Conservation (phyloP, 1,140 invertebrate species). For the Ips typographus region DNA sequence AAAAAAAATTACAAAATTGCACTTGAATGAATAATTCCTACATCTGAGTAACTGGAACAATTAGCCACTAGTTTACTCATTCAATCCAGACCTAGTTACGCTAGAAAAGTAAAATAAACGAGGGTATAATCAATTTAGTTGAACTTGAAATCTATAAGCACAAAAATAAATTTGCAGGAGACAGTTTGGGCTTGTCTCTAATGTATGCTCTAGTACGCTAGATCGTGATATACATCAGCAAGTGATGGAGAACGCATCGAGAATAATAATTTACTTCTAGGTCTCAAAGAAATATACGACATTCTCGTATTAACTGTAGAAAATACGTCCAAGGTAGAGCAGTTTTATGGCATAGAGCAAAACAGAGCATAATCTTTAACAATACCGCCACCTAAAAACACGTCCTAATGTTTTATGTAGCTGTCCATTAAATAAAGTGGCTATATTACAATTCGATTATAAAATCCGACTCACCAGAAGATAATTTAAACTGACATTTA, state of each 20-base stretch:
- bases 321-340: background rate
- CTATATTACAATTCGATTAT: background rate
- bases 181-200: constrained; percentile 14
- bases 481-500: constrained; percentile 14
- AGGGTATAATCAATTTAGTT: background rate
- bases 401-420: no score
- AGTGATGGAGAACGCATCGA: constrained; percentile 9
- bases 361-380: no score
- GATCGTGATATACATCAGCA: constrained; percentile 23
- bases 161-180: constrained; percentile 13
- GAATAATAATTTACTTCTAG: constrained; percentile 20
- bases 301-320: background rate
- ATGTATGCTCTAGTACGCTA: constrained; percentile 19
- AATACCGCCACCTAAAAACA: no score
- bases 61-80: no score
- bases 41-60: no score
- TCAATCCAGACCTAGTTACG: no score
- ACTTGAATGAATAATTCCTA: no score
- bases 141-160: constrained; percentile 8
- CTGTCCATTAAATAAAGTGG: no score
- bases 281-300: constrained; percentile 13
- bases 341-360: no score
- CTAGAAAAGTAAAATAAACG: no score
- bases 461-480: constrained; percentile 6
- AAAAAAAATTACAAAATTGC: no score